phyloP scores from a whole-genome alignment of 2,797 vertebrate species.

The Lacerta agilis region DNA sequence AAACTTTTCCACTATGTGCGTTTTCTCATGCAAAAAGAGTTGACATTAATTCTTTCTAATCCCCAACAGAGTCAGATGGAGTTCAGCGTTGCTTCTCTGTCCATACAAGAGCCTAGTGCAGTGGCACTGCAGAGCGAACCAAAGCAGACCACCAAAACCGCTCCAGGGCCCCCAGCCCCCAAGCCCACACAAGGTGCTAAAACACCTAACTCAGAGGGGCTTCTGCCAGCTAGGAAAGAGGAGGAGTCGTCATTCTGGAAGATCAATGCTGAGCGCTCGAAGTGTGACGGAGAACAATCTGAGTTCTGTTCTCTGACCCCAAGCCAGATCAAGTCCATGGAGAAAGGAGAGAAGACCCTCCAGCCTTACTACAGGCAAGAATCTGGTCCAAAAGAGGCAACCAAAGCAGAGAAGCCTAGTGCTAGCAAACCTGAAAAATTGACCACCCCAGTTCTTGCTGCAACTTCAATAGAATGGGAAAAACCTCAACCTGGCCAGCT shows the following conservation, averaged over 20 bases:
- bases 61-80: conserved; percentile 91
- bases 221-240: conserved; percentile 79
- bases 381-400: conserved; percentile 73
- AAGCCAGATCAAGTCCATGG: conserved; percentile 97
- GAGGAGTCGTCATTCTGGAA: conserved; percentile 97
- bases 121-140: conserved; percentile 76
- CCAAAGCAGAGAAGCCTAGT: conserved; percentile 77
- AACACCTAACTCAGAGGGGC: conserved; percentile 81
- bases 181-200: conserved; percentile 81
- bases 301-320: conserved; percentile 94
- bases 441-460: conserved; percentile 57
- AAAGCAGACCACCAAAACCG: conserved; percentile 77
- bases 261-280: conserved; percentile 91
- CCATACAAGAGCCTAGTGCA: conserved; percentile 79
- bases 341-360: conserved; percentile 94
- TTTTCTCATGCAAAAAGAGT: conserved; percentile 16
- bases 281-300: conserved; percentile 88
- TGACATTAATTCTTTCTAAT: conserved; percentile 51
- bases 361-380: conserved; percentile 88
- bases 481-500: conserved; percentile 82
- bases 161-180: conserved; percentile 71
- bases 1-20: background rate
- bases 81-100: conserved; percentile 85
- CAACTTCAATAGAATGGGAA: conserved; percentile 80
- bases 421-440: conserved; percentile 80